Conservation (phyloP, 1,140 invertebrate genomes). For the Bombus huntii region DNA sequence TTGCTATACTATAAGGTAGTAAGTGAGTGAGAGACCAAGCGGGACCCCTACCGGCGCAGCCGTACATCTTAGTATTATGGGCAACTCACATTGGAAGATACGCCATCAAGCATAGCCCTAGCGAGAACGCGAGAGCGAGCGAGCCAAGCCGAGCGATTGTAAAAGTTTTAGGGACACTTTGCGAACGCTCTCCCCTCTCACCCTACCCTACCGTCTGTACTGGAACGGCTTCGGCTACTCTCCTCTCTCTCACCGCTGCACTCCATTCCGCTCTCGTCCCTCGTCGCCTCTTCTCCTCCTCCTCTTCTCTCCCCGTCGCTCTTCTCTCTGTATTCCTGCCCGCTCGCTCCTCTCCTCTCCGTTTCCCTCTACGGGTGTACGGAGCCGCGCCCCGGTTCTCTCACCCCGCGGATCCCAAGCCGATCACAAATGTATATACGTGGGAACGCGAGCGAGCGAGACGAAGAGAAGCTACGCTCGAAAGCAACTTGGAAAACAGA, state of each 20-base stretch:
- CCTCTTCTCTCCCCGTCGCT: background rate
- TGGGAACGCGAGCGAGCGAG: background rate
- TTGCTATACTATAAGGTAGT: constrained; percentile 82
- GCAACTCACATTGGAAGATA: constrained; percentile 90
- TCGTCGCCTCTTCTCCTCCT: constrained; percentile 32
- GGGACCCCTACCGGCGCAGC: constrained; percentile 86
- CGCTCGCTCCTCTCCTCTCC: constrained; percentile 25
- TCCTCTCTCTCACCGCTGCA: background rate
- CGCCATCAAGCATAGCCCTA: constrained; percentile 90
- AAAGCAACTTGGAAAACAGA: background rate
- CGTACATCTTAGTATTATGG: constrained; percentile 90
- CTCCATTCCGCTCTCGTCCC: constrained; percentile 9
- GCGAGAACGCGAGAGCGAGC: constrained; percentile 83
- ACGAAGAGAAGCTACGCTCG: background rate
- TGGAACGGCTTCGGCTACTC: background rate
- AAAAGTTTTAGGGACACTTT: constrained; percentile 87
- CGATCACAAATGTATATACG: constrained; percentile 40
- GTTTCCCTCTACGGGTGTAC: constrained; percentile 31
- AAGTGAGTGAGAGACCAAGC: constrained; percentile 70
- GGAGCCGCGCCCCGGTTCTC: constrained; percentile 70
- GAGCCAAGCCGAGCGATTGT: constrained; percentile 84
- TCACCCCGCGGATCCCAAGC: constrained; percentile 59
- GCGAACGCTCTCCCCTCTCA: constrained; percentile 81
- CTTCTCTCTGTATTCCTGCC: constrained; percentile 53
- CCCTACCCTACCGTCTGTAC: background rate